Evolutionary conservation across 2,797 vertebrate species (phyloP), one percentile per base, ranked within the genome.

Genomic region (Anabacerthia variegaticeps): DNA sequence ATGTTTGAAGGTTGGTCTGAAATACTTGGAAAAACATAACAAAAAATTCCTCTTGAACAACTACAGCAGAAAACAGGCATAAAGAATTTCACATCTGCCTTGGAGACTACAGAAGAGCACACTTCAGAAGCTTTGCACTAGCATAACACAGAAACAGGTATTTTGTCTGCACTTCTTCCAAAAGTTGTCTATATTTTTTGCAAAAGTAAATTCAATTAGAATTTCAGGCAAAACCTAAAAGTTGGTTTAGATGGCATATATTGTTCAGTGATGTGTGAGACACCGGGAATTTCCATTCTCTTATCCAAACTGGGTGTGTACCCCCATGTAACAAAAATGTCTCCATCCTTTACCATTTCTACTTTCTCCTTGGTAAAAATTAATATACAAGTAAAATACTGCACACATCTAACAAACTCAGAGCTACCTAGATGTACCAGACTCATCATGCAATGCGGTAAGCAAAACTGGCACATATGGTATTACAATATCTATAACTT

Each of bases 301-400:
- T 6, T 48, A 51, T 26, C 39, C 46, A 54, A 67, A 63, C 8
- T 14, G 8, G 16, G 26, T 41, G 71, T 77, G 11, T 30, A 89
- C 4, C 14, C 43, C 13, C 54, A 30, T 4, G 11, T 15, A 74
- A 78, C 37, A 78, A 73, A 78, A 75, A 59, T 0, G 2, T 23
- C 30, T 72, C 30, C 46, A 28, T 55, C 37, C 44, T 71, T 36
- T 77, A 67, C 17, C 20, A 26, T 1, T 2, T 5, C 39, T 46
- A 4, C 16, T 49, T 32, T 62, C 39, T 41, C 48, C 24, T 37
- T 52, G 36, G 71, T 32, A 95, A 59, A 69, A 69, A 73, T 66
- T n/a, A 51, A 54, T 22, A 54, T 1, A 36, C 6, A 30, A 0
- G 0, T 22, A 28, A 20, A 22, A 81, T 3, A 63, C 5, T 71